Conservation (phyloP, 2,797 vertebrate species). For the Schizopygopsis pylzovi region DNA sequence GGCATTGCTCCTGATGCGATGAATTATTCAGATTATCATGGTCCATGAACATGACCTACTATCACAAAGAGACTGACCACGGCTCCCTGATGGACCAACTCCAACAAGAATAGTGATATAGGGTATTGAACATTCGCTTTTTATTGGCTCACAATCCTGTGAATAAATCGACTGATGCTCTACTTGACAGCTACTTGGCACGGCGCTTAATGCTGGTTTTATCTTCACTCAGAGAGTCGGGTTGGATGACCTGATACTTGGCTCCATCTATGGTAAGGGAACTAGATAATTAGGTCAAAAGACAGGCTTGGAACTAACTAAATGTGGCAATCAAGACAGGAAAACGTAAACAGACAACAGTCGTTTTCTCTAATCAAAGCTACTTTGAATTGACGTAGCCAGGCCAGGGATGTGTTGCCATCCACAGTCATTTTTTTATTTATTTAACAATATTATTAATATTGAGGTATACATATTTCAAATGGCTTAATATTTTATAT, state of each 20-base stretch:
- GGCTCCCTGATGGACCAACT: slow-evolving; percentile 51
- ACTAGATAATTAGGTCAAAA: slow-evolving; percentile 8
- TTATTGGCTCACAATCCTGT: slow-evolving; percentile 2
- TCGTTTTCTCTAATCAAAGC: neutral
- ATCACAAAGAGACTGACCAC: slow-evolving; percentile 65
- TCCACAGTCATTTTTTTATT: too few relatives aligned
- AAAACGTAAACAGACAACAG: neutral
- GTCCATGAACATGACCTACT: slow-evolving; percentile 67
- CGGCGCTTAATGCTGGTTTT: neutral
- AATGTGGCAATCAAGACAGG: neutral
- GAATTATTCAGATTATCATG: slow-evolving; percentile 72
- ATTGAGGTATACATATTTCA: neutral
- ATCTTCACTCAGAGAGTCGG: neutral
- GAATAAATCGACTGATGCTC: slow-evolving; percentile 1
- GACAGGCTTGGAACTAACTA: neutral
- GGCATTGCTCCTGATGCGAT: slow-evolving; percentile 61
- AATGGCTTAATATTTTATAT: neutral
- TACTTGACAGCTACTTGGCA: neutral
- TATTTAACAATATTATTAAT: neutral
- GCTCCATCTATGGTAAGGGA: neutral
- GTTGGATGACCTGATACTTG: neutral
- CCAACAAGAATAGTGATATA: slow-evolving; percentile 28
- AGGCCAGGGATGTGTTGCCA: too few relatives aligned
- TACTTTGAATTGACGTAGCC: too few relatives aligned
- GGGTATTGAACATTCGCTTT: slow-evolving; percentile 33